These are phyloP conservation scores for Lasioglossum leucozonium DNA, from an alignment of 2,888 invertebrate genomes.

Conservation along the genomic window DNA sequence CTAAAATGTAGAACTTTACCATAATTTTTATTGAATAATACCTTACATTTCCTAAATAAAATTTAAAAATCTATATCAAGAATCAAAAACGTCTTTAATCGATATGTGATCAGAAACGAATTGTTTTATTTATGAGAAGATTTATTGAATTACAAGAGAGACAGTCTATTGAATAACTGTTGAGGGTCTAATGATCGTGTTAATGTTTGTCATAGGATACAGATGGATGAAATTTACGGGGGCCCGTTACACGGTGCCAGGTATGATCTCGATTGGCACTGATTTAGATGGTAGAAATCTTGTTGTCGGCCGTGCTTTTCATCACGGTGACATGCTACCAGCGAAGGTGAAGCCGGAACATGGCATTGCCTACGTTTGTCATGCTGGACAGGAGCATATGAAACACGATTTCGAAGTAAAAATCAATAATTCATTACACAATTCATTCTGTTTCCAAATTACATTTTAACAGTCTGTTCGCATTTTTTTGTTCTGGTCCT, in stretches of 20 bases:
- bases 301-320: constrained; percentile 87
- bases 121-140: background rate
- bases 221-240: constrained; percentile 76
- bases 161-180: background rate
- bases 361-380: constrained; percentile 88
- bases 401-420: constrained; percentile 88
- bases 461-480: background rate
- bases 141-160: background rate
- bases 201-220: constrained; percentile 65
- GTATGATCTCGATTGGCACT: constrained; percentile 78
- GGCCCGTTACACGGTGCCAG: constrained; percentile 68
- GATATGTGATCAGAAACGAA: background rate
- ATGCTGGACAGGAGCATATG: constrained; percentile 87
- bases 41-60: background rate
- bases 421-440: background rate
- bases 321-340: constrained; percentile 88
- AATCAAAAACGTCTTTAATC: background rate
- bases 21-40: background rate
- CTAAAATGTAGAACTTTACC: background rate
- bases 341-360: constrained; percentile 89
- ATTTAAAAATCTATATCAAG: background rate
- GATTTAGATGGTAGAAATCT: constrained; percentile 81
- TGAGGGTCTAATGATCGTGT: background rate
- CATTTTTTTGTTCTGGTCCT: background rate
- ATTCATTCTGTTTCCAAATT: background rate